Base-by-base conservation (phyloP, 2,888 invertebrate genomes). In the Prosopocoilus inquinatus region DNA sequence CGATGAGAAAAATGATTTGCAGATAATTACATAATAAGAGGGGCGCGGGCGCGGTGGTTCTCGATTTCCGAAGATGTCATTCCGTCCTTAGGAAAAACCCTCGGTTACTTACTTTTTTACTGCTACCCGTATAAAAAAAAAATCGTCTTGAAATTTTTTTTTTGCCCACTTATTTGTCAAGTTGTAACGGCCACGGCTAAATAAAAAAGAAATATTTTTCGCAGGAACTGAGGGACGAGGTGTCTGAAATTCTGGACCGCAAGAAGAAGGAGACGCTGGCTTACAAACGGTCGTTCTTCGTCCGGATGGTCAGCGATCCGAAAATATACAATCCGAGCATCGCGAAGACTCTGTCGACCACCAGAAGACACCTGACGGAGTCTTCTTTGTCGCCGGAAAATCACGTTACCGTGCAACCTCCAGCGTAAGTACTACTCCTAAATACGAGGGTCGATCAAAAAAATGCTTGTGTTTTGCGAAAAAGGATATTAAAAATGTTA, bases 231-330 rank as follows among this genome's bases (percentile, higher is more conserved):
- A 79, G 85, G 77, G 91, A 91, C 67, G 87, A 87, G 64, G 80
- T 92, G 38, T 87, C 87, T 64, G 89, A 88, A 61, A 87, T 89
- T 55, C 79, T 88, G 43, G 85, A 89, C 65, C 83, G 87, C 55
- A 90, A 89, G 73, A 84, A 86, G 72, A 87, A 87, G 67, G 89
- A 91, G 54, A 89, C 90, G 3, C 78, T 96, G 70, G 91, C 92
- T 7, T 90, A 94, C 77, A 94, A 95, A 78, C 85, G 96, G 50
- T 94, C 95, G 9, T 96, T 96, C 83, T 95, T 96, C 79, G 96
- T 96, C 54, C 90, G 96, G 47, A 96, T 96, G 96, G 96, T 95
- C 61, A 93, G 93, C 75, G 96, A 96, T 81, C 96, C 96, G 2
- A 96, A 96, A 78, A 91, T 96, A 70, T 94, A 94, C 81, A 94